Evolutionary conservation across 2,797 vertebrate species (phyloP).

Genomic region (Pangasius djambal): DNA sequence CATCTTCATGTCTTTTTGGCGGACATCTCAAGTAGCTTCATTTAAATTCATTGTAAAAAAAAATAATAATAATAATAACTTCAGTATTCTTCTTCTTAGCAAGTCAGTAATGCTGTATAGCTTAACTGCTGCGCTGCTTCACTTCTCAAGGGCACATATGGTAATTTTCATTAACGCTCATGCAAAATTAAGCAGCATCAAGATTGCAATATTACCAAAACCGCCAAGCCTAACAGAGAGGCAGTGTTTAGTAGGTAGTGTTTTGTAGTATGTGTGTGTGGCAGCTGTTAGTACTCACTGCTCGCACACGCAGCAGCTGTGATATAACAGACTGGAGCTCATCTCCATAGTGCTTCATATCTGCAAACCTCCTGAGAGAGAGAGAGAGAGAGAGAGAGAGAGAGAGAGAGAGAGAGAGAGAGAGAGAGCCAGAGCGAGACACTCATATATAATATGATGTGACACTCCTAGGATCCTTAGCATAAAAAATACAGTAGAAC

Average conservation of each 20-base stretch:
- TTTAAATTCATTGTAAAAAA: not conserved
- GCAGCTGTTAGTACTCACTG: slow-evolving; percentile 79
- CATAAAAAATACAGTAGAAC: not conserved
- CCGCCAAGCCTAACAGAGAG: not conserved
- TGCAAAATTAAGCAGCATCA: not conserved
- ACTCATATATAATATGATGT: not conserved
- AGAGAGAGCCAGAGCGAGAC: not conserved
- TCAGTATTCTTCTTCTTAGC: not conserved
- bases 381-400: slow-evolving; percentile 53
- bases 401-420: not conserved
- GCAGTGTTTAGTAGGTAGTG: slow-evolving; percentile 4
- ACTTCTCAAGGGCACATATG: not conserved
- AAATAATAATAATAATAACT: not conserved
- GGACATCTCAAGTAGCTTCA: not conserved
- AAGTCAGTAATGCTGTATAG: not conserved
- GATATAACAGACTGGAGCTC: slow-evolving; percentile 93
- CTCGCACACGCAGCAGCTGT: slow-evolving; percentile 93
- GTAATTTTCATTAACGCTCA: not conserved
- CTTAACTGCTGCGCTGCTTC: not conserved
- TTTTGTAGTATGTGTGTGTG: not conserved
- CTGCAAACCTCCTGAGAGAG: slow-evolving; percentile 86
- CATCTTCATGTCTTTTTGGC: not conserved
- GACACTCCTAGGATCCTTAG: not conserved
- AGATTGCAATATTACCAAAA: not conserved
- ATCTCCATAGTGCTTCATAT: slow-evolving; percentile 94